Conservation (phyloP, 1,140 invertebrate genomes). For the Arion vulgaris region DNA sequence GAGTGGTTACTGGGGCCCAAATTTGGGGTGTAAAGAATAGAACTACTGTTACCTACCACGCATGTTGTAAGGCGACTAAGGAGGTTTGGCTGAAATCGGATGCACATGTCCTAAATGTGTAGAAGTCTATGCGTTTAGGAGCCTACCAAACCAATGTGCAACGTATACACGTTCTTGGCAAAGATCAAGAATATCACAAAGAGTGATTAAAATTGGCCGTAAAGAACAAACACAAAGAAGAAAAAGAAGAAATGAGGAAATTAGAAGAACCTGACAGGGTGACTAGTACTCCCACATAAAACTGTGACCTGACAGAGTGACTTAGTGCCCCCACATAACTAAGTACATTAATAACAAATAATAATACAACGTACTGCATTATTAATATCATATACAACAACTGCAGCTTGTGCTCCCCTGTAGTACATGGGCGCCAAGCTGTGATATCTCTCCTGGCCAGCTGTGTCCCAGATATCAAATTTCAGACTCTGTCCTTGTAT, state of each 20-base stretch:
- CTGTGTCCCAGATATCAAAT: conserved; percentile 98
- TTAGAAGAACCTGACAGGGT: not conserved
- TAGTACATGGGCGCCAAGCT: conserved; percentile 98
- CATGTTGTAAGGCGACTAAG: too few relatives aligned
- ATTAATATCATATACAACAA: conserved; percentile 99
- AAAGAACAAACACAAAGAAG: too few relatives aligned
- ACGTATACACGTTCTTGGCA: too few relatives aligned
- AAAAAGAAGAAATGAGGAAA: too few relatives aligned
- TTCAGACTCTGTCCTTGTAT: conserved; percentile 96
- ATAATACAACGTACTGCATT: conserved; percentile 82
- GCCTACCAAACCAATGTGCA: too few relatives aligned
- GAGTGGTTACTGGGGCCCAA: too few relatives aligned
- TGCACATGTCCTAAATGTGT: too few relatives aligned
- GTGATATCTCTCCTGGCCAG: conserved; percentile 94
- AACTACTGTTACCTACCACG: too few relatives aligned
- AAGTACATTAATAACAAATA: not conserved
- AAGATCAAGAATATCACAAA: not conserved
- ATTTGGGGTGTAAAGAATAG: too few relatives aligned
- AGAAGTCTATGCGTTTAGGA: too few relatives aligned
- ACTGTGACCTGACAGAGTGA: not conserved
- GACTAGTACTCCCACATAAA: not conserved
- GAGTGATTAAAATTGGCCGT: not conserved
- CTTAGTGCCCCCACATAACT: not conserved
- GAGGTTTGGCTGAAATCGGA: too few relatives aligned
- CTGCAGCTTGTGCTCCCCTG: conserved; percentile 97